Evolutionary conservation across 1,140 invertebrate genomes (phyloP).

Genomic region (Bombus impatiens): DNA sequence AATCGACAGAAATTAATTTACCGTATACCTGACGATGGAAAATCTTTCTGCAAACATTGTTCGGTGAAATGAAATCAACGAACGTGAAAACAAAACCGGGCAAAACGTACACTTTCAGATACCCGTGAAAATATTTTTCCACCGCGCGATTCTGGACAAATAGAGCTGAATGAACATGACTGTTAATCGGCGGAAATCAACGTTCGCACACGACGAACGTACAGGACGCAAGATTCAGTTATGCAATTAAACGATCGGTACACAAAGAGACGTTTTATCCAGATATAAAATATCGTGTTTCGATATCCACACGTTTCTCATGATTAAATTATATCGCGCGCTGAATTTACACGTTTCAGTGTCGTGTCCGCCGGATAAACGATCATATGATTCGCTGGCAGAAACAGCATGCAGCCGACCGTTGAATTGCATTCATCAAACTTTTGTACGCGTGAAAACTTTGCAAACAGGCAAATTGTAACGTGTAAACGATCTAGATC

Average conservation of each 20-base stretch:
- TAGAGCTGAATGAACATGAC: slow-evolving; percentile 19
- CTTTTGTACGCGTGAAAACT: neutral
- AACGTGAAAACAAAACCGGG: neutral
- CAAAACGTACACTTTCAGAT: neutral
- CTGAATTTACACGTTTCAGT: slow-evolving; percentile 7
- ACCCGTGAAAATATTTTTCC: neutral
- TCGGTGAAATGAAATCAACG: no score
- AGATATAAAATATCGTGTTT: slow-evolving; percentile 26
- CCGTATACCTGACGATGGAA: neutral
- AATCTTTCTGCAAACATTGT: no score
- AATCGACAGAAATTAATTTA: neutral
- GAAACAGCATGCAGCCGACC: slow-evolving; percentile 14
- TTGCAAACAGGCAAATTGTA: neutral
- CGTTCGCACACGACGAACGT: neutral
- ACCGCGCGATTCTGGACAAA: neutral
- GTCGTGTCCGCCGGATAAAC: slow-evolving; percentile 13
- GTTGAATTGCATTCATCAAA: slow-evolving; percentile 23
- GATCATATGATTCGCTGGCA: neutral
- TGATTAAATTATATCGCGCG: slow-evolving; percentile 43
- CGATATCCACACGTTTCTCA: neutral
- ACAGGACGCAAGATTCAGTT: slow-evolving; percentile 9
- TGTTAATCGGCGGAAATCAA: slow-evolving; percentile 38
- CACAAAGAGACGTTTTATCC: slow-evolving; percentile 18
- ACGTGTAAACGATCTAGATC: neutral
- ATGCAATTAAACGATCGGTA: slow-evolving; percentile 30